Evolutionary conservation across 2,113 vertebrate genomes (phyloP), one percentile per base, ranked within the genome.

Genomic region (Eulemur macaco): DNA sequence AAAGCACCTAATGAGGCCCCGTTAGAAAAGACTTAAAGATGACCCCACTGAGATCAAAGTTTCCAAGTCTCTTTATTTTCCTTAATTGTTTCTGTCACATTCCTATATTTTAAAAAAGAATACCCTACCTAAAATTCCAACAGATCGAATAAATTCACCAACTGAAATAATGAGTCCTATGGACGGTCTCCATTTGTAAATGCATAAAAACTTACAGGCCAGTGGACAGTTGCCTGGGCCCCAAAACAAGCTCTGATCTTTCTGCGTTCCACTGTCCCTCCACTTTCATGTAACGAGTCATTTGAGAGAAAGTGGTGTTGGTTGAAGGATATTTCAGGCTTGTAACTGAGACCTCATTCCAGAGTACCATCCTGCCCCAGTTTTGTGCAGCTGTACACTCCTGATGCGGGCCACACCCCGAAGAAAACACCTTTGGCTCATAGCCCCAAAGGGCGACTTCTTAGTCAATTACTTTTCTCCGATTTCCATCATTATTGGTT

Each of bases 71-170:
- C 29, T 58, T 63, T 63, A 10, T 63, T 83, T 91, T 60, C 45
- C 68, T 96, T 92, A 14, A 83, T 34, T 73, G n/a, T 56, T 87
- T 90, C 73, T 86, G 54, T 50, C n/a, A 80, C 10, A 84, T 68
- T 88, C 27, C n/a, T 66, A 6, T 37, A 52, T 69, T 94, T 47
- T 20, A 31, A 86, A 92, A 56, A 42, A 90, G 47, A 77, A 68
- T 7, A 9, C 13, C 73, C n/a, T 15, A 52, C 18, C 47, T 45
- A 63, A 86, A 73, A 91, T 74, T 68, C 34, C 37, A 95, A 68
- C 8, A 31, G 69, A 58, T 20, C 34, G 15, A 68, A 77, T 45
- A 69, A 17, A 63, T n/a, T 71, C 1, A 1, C 47, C 13, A 31
- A 11, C 13, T 47, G 25, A 89, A 86, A 66, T 50, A 76, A 54